Conservation (phyloP, 2,888 invertebrate genomes). For the Tipula helvola region DNA sequence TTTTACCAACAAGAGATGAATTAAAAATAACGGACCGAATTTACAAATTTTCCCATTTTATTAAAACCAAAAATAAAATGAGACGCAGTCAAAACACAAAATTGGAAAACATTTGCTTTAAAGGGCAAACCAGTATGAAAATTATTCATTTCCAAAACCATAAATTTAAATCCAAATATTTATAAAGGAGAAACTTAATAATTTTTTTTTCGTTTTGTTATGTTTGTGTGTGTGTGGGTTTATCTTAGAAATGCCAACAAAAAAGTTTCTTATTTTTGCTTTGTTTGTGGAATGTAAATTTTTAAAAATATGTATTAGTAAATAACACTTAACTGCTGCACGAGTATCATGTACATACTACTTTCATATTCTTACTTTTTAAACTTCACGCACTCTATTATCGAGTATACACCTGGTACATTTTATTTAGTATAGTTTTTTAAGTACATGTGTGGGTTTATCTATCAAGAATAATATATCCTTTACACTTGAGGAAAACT, state of each 20-base stretch:
- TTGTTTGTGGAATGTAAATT: neutral
- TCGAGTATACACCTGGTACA: neutral
- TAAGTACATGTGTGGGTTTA: neutral
- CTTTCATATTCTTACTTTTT: neutral
- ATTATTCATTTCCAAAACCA: neutral
- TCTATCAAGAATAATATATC: neutral
- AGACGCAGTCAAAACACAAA: neutral
- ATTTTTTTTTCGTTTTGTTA: neutral
- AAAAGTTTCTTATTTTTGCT: neutral
- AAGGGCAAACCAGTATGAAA: neutral
- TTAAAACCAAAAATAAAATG: neutral
- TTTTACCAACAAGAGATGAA: neutral
- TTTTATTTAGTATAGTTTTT: neutral
- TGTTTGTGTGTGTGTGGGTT: neutral
- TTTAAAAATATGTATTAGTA: neutral
- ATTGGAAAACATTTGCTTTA: neutral
- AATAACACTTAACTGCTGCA: neutral
- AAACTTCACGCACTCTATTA: neutral
- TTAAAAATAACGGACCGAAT: neutral
- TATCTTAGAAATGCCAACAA: neutral
- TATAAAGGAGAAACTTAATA: neutral
- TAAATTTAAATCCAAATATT: neutral
- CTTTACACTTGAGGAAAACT: neutral
- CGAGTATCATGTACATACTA: no score
- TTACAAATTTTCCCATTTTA: neutral